Evolutionary conservation across 2,113 vertebrate genomes (phyloP), one percentile per base, ranked within the genome.

Genomic region (Phainopepla nitens): DNA sequence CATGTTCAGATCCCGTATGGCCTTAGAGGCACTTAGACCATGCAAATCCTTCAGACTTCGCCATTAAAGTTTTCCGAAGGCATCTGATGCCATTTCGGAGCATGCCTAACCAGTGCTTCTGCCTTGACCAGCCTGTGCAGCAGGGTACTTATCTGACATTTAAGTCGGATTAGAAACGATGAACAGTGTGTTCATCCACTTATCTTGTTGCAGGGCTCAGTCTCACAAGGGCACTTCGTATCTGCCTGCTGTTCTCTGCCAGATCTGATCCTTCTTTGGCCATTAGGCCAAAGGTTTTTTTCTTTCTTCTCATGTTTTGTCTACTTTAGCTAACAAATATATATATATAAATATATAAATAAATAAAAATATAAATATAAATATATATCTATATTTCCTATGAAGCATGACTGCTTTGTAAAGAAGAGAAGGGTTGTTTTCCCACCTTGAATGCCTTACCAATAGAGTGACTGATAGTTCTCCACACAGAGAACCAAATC

Each of bases 171-270:
- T 90, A 95, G 88, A 88, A 90, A 42, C 23, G 21, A 69, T 12
- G 71, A 92, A 87, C 51, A 44, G 25, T 62, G 49, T 2, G 6
- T 65, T 91, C 88, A 82, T 72, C 70, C 58, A n/a, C 53, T 96
- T 93, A 72, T 65, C 92, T 90, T 69, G 47, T 82, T 56, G 31
- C 78, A 57, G n/a, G 73, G 29, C 79, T 94, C 44, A 56, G 61
- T 65, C 82, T 88, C 62, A 49, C 75, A 71, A 87, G 73, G 75
- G 69, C 53, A 23, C 25, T 72, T 71, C 0, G 6, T 82, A 80
- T 53, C 25, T 0, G 1, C 36, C 45, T 68, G 53, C 49, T 85
- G 70, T 2, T 4, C n/a, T 69, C 54, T 77, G 71, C 61, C 70
- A 61, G 28, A 45, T 69, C 58, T 72, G 31, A 36, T 69, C 36